Base-by-base conservation (phyloP, 2,797 vertebrate species). In the Gambelia wislizenii region DNA sequence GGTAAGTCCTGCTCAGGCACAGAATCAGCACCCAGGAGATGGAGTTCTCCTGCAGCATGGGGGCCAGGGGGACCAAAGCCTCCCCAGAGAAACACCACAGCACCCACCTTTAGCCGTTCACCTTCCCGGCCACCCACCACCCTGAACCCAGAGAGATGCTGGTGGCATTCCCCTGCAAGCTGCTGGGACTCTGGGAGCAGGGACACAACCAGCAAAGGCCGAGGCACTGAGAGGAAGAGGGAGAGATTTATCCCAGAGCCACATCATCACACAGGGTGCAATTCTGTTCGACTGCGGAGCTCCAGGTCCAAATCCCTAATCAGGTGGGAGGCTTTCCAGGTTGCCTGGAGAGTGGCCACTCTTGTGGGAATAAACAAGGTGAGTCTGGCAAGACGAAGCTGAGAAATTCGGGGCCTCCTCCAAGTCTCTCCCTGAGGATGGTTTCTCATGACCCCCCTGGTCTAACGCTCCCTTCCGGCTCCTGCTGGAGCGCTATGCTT, bases 41-140 rank as follows among this genome's bases (percentile, higher is more conserved):
- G 5, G 18, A 8, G 42, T n/a, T 36, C 33, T 10, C 82, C 16
- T n/a, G 7, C 33, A 22, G 12, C 27, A n/a, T 22, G 56, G 27
- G 54, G 56, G 20, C 27, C 20, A 6, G 47, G 16, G 12, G n/a
- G n/a, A 47, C 10, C 44, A 2, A 9, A 30, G 13, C 33, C 44
- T 9, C 2, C 2, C 2, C 22, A 67, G 6, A 33, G 12, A 56
- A 39, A 8, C 20, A 64, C 42, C 42, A 44, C 25, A 3, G 12
- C 25, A 10, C 16, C 47, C 52, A 6, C 49, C 5, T 7, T n/a
- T 3, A 30, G 2, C 20, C 1, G 0, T 16, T 39, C 7, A 0
- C 22, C 10, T 1, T 6, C 33, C 76, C 22, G 27, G 30, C 22
- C 64, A 18, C 14, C 52, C 39, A 2, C 8, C 6, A 2, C 16